Base-by-base conservation (phyloP, 2,888 invertebrate species). In the Protonemura montana region DNA sequence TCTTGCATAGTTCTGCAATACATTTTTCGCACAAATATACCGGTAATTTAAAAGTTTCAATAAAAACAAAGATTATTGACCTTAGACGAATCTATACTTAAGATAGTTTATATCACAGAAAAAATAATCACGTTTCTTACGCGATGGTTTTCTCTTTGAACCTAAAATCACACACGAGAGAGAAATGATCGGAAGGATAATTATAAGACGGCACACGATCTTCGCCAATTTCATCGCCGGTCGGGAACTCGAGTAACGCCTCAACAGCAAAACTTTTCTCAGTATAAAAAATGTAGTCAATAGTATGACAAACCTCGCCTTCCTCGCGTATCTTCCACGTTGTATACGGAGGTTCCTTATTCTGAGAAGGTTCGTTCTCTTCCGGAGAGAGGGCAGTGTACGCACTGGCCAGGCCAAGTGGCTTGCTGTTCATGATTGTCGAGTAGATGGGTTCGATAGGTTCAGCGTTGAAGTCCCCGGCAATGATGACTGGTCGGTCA, bases 121-220 rank as follows among this genome's bases (percentile, higher is more conserved):
- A 81, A 81, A 25, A 28, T n/a, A 16, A 80, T 6, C 81, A 0
- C 1, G n/a, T 26, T 21, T 81, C 21, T 26, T 81, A 81, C 21
- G 81, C 26, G 13, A 81, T 81, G 21, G 28, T 81, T 28, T 84
- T 84, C 27, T 84, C 84, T 30, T 88, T 88, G 78, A 90, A 89
- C 16, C 88, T 89, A 88, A 95, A 93, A 90, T 95, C 95, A 89
- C 94, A 94, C 85, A 94, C 94, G 87, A 96, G 92, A 0, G 95
- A 95, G 89, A 96, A 94, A 90, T 96, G 96, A 92, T 96, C 96
- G 0, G 96, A 96, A 0, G 96, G 95, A 91, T 96, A 96, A 85
- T 92, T 91, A 88, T 93, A 92, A 85, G 94, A 94, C 0, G 96
- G 96, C 29, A 95, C 93, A 82, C 95, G 92, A 88, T 93, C 92